Evolutionary conservation across 1,140 invertebrate genomes (phyloP).

Genomic region (Ectropis grisescens): DNA sequence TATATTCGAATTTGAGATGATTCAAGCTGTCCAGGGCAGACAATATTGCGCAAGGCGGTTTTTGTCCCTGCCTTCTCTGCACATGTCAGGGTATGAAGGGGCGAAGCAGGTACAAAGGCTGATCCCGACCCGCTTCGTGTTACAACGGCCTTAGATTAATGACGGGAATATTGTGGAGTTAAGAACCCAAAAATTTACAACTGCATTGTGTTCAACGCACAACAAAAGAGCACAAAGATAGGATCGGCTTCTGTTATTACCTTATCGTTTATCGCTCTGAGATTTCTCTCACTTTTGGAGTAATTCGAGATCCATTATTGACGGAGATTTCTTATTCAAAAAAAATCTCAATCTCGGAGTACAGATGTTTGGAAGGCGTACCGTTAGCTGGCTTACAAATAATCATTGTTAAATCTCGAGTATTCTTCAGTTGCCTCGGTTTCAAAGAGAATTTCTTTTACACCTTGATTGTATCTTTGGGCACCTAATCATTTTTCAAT

Average conservation of each 20-base stretch:
- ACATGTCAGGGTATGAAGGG: conserved; percentile 60
- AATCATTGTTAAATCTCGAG: conserved; percentile 29
- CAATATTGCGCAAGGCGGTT: conserved; percentile 60
- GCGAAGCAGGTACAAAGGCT: conserved; percentile 59
- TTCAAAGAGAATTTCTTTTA: conserved; percentile 7
- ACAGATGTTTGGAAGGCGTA: conserved; percentile 55
- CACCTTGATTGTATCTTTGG: conserved; percentile 5
- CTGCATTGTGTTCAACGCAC: conserved; percentile 43
- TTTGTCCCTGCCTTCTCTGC: conserved; percentile 47
- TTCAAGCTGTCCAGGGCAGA: too few species aligned
- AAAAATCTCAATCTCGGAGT: too few species aligned
- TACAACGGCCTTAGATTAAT: conserved; percentile 60
- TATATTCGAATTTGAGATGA: too few species aligned
- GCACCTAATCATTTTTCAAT: conserved; percentile 12
- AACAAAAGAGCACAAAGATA: conserved; percentile 58
- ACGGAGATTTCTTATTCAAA: conserved; percentile 27
- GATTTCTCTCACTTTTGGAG: conserved; percentile 51
- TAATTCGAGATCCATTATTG: conserved; percentile 50
- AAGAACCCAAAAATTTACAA: conserved; percentile 68
- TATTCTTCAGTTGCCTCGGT: conserved; percentile 10
- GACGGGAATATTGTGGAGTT: conserved; percentile 61
- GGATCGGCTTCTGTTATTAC: conserved; percentile 63
- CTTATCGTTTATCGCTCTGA: conserved; percentile 52
- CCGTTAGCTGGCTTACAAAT: conserved; percentile 47
- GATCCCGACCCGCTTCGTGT: conserved; percentile 51